Conservation (phyloP, 2,888 invertebrate genomes). For the Pseudococcus longispinus region DNA sequence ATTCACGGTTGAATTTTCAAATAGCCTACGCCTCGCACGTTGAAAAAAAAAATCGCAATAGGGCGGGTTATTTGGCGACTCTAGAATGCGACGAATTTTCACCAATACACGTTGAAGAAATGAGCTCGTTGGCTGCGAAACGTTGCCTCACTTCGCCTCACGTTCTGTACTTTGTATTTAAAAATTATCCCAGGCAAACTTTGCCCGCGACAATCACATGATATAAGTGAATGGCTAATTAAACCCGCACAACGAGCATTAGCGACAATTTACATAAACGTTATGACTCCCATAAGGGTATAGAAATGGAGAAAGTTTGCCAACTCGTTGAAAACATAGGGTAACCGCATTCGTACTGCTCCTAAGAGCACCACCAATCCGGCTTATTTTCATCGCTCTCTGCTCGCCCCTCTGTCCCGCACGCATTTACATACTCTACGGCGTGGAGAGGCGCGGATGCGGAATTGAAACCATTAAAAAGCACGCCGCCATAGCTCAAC, state of each 20-base stretch:
- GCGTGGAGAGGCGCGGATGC: neutral
- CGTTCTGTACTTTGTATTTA: neutral
- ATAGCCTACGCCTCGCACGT: neutral
- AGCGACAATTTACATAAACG: conserved; percentile 41
- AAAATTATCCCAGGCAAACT: conserved; percentile 11
- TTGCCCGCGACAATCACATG: conserved; percentile 17
- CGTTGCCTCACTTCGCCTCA: neutral
- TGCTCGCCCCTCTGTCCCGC: too few relatives aligned
- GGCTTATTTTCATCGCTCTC: conserved; percentile 8
- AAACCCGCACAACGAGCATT: conserved; percentile 42
- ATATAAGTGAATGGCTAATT: conserved; percentile 40
- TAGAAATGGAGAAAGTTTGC: conserved; percentile 34
- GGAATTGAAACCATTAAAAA: conserved; percentile 20
- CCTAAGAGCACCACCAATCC: conserved; percentile 23
- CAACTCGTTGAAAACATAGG: conserved; percentile 34
- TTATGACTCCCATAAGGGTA: conserved; percentile 40
- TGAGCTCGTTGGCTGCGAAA: neutral
- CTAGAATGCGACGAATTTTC: neutral
- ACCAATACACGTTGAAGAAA: neutral
- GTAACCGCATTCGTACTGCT: conserved; percentile 34
- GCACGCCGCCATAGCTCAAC: conserved; percentile 11
- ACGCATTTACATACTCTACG: neutral
- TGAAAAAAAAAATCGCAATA: neutral
- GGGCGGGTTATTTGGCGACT: neutral
- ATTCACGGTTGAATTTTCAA: neutral